Evolutionary conservation across 2,888 invertebrate species (phyloP), one percentile per base, ranked within the genome.

Genomic region (Drosophila mettleri): DNA sequence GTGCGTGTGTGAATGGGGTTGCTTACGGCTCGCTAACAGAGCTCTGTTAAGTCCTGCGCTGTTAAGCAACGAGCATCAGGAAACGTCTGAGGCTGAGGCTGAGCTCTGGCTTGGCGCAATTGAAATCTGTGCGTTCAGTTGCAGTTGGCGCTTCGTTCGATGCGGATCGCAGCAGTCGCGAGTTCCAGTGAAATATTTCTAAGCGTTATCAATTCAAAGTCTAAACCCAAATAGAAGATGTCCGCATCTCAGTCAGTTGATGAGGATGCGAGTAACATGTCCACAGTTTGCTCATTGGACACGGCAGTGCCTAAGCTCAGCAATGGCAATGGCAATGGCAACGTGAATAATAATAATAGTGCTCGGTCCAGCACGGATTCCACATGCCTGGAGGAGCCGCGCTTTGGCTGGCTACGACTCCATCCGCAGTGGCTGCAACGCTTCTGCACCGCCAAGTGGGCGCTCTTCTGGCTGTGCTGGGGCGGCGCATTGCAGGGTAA

Each of bases 391-490:
- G 36, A 27, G 43, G 63, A 74, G 36, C 83, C 71, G 12, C 70
- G 77, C 29, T 96, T 95, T 89, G 96, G 96, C 31, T 96, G 96
- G 95, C 94, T 94, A 6, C 92, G 93, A 82, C 93, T 95, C 86
- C 92, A 94, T 54, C 96, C 96, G 0, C 86, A 91, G 38, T 94
- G 93, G 92, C 93, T 96, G 71, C 96, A 96, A 92, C 91, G 93
- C 55, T 96, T 96, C 92, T 93, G 95, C 18, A 95, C 94, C 1
- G 94, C 96, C 16, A 95, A 95, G 89, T 96, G 96, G 95, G 95
- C 96, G 22, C 93, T 96, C 5, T 95, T 96, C 92, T 96, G 95
- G 94, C 93, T 97, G 0, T 96, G 96, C 90, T 95, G 95, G 95
- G 96, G 95, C 6, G 96, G 95, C 0, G 95, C 95, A 38, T 93